phyloP scores from a whole-genome alignment of 53 echinoderm and acorn worm species.

The Paracentrotus lividus region DNA sequence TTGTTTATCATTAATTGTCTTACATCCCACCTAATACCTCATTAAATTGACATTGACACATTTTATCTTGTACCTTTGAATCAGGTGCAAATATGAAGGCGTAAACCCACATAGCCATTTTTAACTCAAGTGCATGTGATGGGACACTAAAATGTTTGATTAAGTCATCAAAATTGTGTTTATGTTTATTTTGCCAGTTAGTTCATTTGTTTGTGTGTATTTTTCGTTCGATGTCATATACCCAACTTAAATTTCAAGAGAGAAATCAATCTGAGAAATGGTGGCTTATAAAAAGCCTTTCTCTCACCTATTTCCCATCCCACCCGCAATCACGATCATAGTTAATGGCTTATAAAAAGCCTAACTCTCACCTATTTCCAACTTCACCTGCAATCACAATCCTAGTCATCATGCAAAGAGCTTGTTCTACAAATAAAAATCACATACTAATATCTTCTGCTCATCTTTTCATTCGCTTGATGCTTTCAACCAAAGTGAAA shows the following conservation, averaged over 20 bases:
- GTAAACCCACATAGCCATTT: neutral
- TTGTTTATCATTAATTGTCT: constrained; percentile 1
- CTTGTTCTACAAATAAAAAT: constrained; percentile 29
- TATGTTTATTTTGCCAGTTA: neutral
- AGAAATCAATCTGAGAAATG: neutral
- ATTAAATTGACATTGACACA: neutral
- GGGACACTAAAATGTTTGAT: neutral
- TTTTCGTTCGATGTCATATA: neutral
- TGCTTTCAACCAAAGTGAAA: neutral
- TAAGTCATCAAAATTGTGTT: neutral
- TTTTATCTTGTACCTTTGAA: neutral
- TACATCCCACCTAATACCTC: neutral
- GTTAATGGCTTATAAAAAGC: constrained; percentile 9
- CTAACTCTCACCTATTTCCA: neutral
- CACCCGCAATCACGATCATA: neutral
- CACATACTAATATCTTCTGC: neutral
- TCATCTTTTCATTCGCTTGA: neutral
- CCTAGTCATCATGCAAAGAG: neutral
- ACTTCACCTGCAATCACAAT: neutral
- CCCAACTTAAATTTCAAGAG: neutral
- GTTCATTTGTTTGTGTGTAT: neutral
- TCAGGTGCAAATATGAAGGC: neutral
- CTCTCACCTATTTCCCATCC: neutral
- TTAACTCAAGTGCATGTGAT: neutral
- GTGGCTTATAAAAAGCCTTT: neutral